A percentile compares a stretch with the other conserved stretches of the same genome.
Evolutionary conservation across 2,113 vertebrate genomes (phyloP).

Genomic region (Gavia stellata): DNA sequence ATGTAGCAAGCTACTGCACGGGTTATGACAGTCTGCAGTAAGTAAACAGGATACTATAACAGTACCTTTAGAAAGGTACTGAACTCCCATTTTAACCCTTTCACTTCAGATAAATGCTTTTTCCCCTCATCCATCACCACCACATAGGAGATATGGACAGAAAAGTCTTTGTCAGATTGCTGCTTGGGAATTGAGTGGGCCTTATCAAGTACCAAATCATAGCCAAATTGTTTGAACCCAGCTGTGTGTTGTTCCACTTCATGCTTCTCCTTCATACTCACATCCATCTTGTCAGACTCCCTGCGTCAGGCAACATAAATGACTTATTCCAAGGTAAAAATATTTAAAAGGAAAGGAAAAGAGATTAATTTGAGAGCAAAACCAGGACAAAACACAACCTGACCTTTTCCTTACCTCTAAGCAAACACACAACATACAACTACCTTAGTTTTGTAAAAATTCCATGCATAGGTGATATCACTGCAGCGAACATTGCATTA

Average conservation of each 20-base stretch:
- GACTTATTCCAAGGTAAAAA: neutral
- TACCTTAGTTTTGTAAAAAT: neutral
- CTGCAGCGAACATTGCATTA: neutral
- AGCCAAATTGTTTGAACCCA: neutral
- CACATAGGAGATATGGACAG: neutral
- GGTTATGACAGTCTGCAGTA: neutral
- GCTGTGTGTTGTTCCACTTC: neutral
- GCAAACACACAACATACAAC: neutral
- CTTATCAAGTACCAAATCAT: neutral
- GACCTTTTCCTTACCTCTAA: neutral
- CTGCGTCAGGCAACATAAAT: neutral
- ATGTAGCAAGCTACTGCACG: neutral
- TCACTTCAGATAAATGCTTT: neutral
- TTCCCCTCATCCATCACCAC: neutral
- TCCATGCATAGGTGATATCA: neutral
- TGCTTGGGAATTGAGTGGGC: neutral
- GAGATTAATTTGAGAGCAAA: neutral
- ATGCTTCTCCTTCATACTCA: neutral
- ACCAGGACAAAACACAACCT: neutral
- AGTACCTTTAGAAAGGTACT: neutral
- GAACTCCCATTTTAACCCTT: neutral
- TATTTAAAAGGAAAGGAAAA: neutral
- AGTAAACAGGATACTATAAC: neutral
- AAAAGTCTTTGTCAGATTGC: neutral
- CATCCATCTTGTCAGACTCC: neutral